These are phyloP conservation scores for Rhopalosiphum padi DNA, from an alignment of 1,140 invertebrate species.

Conservation along the genomic window DNA sequence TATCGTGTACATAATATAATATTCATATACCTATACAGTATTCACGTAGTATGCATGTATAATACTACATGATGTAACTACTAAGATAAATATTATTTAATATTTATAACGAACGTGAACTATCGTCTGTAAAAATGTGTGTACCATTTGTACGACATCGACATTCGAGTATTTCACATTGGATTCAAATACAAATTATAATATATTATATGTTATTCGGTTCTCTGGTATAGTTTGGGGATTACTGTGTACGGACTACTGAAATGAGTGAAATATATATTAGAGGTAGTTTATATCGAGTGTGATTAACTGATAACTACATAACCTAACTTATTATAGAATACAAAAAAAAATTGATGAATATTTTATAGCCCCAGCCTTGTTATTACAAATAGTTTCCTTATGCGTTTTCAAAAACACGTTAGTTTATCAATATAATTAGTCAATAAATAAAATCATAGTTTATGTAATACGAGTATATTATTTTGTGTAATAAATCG, in stretches of 20 bases:
- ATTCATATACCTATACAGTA: background rate
- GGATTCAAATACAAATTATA: background rate
- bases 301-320: background rate
- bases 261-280: background rate
- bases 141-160: background rate
- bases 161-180: background rate
- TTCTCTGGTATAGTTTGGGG: background rate
- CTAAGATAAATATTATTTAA: background rate
- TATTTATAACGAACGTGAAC: background rate
- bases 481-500: background rate
- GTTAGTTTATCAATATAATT: background rate
- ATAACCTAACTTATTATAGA: background rate
- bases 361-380: background rate
- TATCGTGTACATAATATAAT: background rate
- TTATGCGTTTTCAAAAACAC: too few species aligned
- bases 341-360: background rate
- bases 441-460: background rate
- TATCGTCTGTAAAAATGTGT: background rate
- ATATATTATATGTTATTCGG: background rate
- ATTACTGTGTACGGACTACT: background rate
- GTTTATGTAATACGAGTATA: background rate
- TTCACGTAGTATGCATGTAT: background rate
- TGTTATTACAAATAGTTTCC: background rate
- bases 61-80: background rate
- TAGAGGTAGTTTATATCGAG: background rate